Conservation (phyloP, 2,888 invertebrate species). For the Drosophila flavopinicola region DNA sequence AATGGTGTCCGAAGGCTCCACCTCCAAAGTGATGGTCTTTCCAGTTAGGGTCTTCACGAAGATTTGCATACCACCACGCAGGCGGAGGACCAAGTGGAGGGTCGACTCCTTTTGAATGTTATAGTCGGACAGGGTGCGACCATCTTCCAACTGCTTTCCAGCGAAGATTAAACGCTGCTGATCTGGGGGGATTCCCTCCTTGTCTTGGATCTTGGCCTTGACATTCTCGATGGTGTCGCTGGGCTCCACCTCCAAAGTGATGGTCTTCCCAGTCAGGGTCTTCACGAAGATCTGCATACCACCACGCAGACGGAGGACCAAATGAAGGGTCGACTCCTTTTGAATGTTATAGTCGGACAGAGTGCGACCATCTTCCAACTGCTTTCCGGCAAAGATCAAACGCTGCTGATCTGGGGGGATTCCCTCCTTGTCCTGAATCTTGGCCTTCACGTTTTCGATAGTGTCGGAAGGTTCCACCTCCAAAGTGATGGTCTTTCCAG, state of each 20-base stretch:
- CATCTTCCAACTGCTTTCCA: slow-evolving; percentile 71
- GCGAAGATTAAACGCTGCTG: slow-evolving; percentile 75
- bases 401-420: slow-evolving; percentile 80
- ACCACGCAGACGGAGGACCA: slow-evolving; percentile 95
- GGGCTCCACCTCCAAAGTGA: slow-evolving; percentile 70
- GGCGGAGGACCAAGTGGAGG: slow-evolving; percentile 41
- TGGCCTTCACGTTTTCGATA: slow-evolving; percentile 78
- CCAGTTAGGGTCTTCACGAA: slow-evolving; percentile 51
- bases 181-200: slow-evolving; percentile 77
- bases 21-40: slow-evolving; percentile 48
- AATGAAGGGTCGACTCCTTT: slow-evolving; percentile 79
- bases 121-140: slow-evolving; percentile 57
- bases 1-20: slow-evolving; percentile 39
- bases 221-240: slow-evolving; percentile 69
- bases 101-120: slow-evolving; percentile 50
- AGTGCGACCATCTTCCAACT: slow-evolving; percentile 92
- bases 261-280: slow-evolving; percentile 71
- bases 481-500: slow-evolving; percentile 75
- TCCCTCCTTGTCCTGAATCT: slow-evolving; percentile 79
- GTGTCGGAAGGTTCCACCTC: slow-evolving; percentile 74
- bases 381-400: slow-evolving; percentile 77
- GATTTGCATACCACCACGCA: slow-evolving; percentile 52
- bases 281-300: slow-evolving; percentile 86
- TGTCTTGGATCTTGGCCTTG: slow-evolving; percentile 76
- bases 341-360: slow-evolving; percentile 87